phyloP scores from a whole-genome alignment of 23 tunicate species.

The Botrylloides violaceus region DNA sequence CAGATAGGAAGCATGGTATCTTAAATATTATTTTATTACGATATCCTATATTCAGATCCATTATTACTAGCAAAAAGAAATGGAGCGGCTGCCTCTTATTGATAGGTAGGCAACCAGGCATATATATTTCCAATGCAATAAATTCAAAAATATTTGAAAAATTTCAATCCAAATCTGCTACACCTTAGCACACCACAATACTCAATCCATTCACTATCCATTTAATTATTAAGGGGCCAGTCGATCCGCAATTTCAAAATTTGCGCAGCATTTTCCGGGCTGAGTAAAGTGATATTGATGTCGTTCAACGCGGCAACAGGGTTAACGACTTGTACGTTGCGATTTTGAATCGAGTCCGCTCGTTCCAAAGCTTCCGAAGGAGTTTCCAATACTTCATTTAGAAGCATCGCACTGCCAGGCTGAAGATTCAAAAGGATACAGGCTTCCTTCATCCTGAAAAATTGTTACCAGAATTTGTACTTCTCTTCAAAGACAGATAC shows the following conservation, averaged over 20 bases:
- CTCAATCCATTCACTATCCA: too few relatives aligned
- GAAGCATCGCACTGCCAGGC: slow-evolving; percentile 60
- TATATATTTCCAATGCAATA: too few relatives aligned
- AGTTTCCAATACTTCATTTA: slow-evolving; percentile 31
- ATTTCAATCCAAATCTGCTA: too few relatives aligned
- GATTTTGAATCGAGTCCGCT: slow-evolving; percentile 13
- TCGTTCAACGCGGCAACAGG: slow-evolving; percentile 40
- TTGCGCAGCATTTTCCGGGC: slow-evolving; percentile 19
- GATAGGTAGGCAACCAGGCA: too few relatives aligned
- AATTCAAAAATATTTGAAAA: too few relatives aligned
- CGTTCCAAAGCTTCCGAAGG: not conserved
- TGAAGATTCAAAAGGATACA: slow-evolving; percentile 69
- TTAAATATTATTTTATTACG: too few relatives aligned
- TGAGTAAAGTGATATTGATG: slow-evolving; percentile 33
- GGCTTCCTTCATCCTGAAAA: slow-evolving; percentile 63
- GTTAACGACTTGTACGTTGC: slow-evolving; percentile 3
- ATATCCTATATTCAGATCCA: too few relatives aligned
- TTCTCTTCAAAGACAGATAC: too few relatives aligned
- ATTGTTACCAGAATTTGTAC: not conserved
- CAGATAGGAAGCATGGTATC: too few relatives aligned
- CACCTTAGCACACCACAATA: too few relatives aligned
- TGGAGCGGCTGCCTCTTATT: too few relatives aligned
- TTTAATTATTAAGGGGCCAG: slow-evolving; percentile 30
- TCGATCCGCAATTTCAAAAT: slow-evolving; percentile 52
- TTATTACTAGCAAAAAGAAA: too few relatives aligned